Conservation (phyloP, 2,797 vertebrate species). For the Orientallactaga sibirica region DNA sequence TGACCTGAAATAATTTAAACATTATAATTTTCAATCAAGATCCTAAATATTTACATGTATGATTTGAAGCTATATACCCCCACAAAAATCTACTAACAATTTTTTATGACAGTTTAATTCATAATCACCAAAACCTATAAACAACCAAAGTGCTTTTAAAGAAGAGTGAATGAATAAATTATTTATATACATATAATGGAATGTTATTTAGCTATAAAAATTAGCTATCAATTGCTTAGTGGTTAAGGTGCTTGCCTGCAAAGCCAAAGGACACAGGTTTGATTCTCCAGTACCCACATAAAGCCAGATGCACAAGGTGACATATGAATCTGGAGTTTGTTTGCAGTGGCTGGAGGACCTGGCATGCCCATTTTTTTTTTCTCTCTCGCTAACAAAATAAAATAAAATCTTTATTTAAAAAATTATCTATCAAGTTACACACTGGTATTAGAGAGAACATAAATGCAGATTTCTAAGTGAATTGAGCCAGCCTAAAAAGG, state of each 20-base stretch:
- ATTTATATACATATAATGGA: not conserved
- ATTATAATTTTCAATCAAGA: not conserved
- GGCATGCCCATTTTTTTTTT: too few relatives aligned
- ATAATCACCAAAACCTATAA: not conserved
- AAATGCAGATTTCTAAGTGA: not conserved
- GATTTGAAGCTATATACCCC: not conserved
- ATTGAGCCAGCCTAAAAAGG: not conserved
- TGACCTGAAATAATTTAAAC: not conserved
- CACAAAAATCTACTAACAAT: not conserved
- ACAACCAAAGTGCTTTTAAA: not conserved
- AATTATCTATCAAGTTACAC: conserved; percentile 3
- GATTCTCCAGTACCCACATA: too few relatives aligned
- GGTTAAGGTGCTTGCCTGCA: too few relatives aligned
- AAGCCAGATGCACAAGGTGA: too few relatives aligned
- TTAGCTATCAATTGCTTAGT: too few relatives aligned
- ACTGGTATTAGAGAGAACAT: not conserved
- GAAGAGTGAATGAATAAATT: not conserved
- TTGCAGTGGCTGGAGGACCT: too few relatives aligned
- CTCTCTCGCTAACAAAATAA: too few relatives aligned
- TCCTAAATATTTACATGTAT: not conserved
- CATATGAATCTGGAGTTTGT: too few relatives aligned
- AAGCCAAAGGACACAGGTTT: too few relatives aligned
- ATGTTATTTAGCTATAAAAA: not conserved
- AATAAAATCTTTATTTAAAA: too few relatives aligned
- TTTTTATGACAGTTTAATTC: not conserved